phyloP scores from a whole-genome alignment of 2,797 vertebrate species.

The Enteromius afrohamiltoni region DNA sequence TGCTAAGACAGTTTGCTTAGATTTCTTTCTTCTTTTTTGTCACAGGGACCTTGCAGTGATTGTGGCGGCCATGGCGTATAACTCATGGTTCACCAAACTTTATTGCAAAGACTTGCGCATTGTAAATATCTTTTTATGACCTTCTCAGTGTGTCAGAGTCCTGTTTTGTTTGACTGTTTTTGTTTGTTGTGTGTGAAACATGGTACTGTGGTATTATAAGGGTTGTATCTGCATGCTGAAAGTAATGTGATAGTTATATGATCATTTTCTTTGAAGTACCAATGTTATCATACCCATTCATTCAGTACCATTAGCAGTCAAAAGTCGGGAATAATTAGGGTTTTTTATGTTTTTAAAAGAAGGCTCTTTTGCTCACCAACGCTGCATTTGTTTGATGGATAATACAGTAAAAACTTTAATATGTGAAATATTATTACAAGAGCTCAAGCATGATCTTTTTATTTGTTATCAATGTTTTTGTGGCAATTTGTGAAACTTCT shows the following conservation, averaged over 20 bases:
- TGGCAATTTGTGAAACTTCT: neutral
- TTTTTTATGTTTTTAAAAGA: neutral
- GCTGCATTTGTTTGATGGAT: neutral
- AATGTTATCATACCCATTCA: neutral
- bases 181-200: neutral
- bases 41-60: slow-evolving; percentile 90
- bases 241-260: neutral
- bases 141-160: neutral
- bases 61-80: slow-evolving; percentile 89
- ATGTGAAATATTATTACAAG: neutral
- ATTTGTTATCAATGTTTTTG: neutral
- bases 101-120: slow-evolving; percentile 90
- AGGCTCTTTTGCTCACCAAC: neutral
- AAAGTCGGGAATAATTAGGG: neutral
- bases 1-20: neutral
- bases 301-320: neutral
- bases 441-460: neutral
- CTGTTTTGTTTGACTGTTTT: slow-evolving; percentile 4
- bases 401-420: neutral
- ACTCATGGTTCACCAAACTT: slow-evolving; percentile 92
- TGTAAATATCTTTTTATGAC: slow-evolving; percentile 74
- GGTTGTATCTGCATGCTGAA: neutral
- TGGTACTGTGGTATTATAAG: neutral
- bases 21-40: slow-evolving; percentile 47
- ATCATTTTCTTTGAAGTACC: neutral